A percentile compares a stretch with the other conserved stretches of the same genome.
These are phyloP conservation scores for Cinara cedri DNA, from an alignment of 2,888 invertebrate species.

Conservation along the genomic window DNA sequence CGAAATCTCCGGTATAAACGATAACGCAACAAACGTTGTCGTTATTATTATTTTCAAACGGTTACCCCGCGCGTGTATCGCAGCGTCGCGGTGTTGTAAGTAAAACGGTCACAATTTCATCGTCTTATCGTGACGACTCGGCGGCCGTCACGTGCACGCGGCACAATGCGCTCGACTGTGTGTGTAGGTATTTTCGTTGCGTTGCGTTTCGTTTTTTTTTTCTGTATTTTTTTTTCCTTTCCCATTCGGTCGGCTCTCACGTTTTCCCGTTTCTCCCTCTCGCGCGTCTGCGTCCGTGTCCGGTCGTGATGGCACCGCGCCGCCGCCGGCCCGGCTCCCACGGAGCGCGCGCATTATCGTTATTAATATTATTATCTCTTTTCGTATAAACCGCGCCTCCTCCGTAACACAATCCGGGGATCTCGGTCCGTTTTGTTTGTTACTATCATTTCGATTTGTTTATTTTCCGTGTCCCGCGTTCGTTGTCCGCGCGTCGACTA, in stretches of 20 bases:
- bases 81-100: too few relatives aligned
- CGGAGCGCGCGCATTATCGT: slow-evolving; percentile 17
- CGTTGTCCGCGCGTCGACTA: too few relatives aligned
- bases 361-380: too few relatives aligned
- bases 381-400: neutral
- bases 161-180: slow-evolving; percentile 25
- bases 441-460: slow-evolving; percentile 45
- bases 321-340: slow-evolving; percentile 20
- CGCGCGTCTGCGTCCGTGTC: too few relatives aligned
- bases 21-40: too few relatives aligned
- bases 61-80: too few relatives aligned
- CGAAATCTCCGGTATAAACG: too few relatives aligned
- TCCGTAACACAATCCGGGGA: slow-evolving; percentile 31
- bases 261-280: slow-evolving; percentile 22
- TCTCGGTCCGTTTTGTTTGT: slow-evolving; percentile 26
- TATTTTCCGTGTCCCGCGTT: too few relatives aligned
- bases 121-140: slow-evolving; percentile 40
- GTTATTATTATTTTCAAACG: slow-evolving; percentile 3
- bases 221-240: neutral
- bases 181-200: too few relatives aligned
- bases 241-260: slow-evolving; percentile 30
- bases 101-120: slow-evolving; percentile 38
- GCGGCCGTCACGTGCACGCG: too few relatives aligned
- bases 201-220: too few relatives aligned
- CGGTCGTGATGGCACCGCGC: slow-evolving; percentile 47